Conservation (phyloP, 2,113 vertebrate species). For the Myanophis thanlyinensis region DNA sequence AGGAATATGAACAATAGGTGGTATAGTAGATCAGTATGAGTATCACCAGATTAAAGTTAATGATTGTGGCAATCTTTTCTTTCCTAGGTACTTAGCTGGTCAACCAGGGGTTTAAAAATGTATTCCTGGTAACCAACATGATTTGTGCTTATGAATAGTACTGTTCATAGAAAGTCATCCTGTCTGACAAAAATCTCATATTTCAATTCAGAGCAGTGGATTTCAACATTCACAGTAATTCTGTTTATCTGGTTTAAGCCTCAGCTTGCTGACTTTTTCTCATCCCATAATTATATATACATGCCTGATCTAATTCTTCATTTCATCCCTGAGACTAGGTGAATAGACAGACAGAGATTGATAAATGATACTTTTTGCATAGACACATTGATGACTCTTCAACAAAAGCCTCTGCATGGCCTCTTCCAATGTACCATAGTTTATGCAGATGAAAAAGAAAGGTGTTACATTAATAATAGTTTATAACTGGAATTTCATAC, state of each 20-base stretch:
- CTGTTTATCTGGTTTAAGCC: background rate
- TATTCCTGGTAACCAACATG: background rate
- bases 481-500: background rate
- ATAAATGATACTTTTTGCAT: background rate
- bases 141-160: background rate
- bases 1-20: background rate
- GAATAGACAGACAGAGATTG: background rate
- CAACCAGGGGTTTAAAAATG: background rate
- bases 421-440: background rate
- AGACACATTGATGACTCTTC: background rate
- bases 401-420: background rate
- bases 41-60: background rate
- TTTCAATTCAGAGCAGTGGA: background rate
- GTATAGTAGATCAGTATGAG: too few species aligned
- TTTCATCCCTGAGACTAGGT: background rate
- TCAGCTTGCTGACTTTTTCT: background rate
- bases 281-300: background rate
- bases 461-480: accelerated
- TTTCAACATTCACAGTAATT: background rate
- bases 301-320: background rate
- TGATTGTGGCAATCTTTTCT: background rate
- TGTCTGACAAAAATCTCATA: too few species aligned
- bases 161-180: background rate
- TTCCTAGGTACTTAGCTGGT: too few species aligned
- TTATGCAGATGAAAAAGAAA: background rate